These are phyloP conservation scores for Staurois parvus DNA, from an alignment of 2,797 vertebrate genomes.

Conservation along the genomic window DNA sequence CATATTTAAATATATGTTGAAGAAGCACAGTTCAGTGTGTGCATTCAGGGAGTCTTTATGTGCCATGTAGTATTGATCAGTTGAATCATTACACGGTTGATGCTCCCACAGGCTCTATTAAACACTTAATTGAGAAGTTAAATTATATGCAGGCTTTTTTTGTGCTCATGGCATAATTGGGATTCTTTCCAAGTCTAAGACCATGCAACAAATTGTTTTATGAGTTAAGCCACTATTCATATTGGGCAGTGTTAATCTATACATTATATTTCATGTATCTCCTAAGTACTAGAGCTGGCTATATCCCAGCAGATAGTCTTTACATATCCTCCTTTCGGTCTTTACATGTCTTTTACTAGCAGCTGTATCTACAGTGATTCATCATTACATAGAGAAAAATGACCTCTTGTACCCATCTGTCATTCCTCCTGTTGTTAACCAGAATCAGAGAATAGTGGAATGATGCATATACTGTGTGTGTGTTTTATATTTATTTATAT, in stretches of 20 bases:
- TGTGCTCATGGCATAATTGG: constrained; percentile 19
- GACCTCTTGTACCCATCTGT: too few relatives aligned
- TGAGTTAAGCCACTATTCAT: not conserved
- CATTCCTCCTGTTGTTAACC: too few relatives aligned
- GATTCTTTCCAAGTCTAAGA: constrained; percentile 2
- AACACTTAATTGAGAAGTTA: constrained; percentile 54
- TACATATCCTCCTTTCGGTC: not conserved
- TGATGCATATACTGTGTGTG: too few relatives aligned
- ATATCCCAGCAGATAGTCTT: not conserved
- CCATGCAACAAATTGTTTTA: constrained; percentile 11
- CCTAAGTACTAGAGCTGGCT: not conserved
- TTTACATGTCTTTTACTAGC: not conserved
- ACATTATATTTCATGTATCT: not conserved
- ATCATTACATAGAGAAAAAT: too few relatives aligned
- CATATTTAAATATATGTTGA: constrained; percentile 17
- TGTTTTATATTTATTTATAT: too few relatives aligned
- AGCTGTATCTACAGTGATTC: too few relatives aligned
- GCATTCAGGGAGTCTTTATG: constrained; percentile 52
- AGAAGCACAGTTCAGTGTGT: constrained; percentile 14
- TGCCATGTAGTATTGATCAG: constrained; percentile 50
- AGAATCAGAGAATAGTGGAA: too few relatives aligned
- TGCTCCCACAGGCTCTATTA: constrained; percentile 57
- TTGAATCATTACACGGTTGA: constrained; percentile 39
- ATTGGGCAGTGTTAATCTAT: not conserved
- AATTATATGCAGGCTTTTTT: constrained; percentile 26